Percentiles rank a stretch among this genome's conserved stretches.
Conservation (phyloP, 1,140 invertebrate species). For the Phthorimaea operculella region DNA sequence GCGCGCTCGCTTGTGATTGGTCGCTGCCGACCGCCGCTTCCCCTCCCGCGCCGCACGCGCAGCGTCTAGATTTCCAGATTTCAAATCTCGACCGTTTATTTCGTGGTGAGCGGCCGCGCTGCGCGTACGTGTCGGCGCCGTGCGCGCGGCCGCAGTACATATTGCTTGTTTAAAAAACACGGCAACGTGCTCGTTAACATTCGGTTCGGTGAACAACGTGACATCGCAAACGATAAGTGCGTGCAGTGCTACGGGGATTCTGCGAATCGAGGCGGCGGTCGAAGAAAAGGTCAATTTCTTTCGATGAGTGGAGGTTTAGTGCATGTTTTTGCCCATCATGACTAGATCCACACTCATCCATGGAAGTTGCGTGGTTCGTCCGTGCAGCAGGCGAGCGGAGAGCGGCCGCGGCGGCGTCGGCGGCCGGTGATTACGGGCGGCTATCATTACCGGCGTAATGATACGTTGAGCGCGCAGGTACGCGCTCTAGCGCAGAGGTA, state of each 20-base stretch:
- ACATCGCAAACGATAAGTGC: slow-evolving; percentile 56
- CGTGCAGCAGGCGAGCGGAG: slow-evolving; percentile 17
- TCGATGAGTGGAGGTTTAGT: slow-evolving; percentile 69
- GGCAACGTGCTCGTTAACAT: slow-evolving; percentile 54
- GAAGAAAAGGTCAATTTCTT: slow-evolving; percentile 62
- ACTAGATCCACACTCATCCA: slow-evolving; percentile 71
- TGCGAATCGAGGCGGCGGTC: slow-evolving; percentile 20
- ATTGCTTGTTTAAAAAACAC: slow-evolving; percentile 43
- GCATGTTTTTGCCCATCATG: slow-evolving; percentile 66
- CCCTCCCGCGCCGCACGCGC: slow-evolving; percentile 42
- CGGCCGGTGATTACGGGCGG: slow-evolving; percentile 37
- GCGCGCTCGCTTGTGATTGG: slow-evolving; percentile 48
- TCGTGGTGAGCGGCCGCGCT: slow-evolving; percentile 46
- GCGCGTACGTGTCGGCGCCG: slow-evolving; percentile 29
- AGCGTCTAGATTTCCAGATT: slow-evolving; percentile 62
- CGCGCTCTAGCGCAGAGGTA: slow-evolving; percentile 24
- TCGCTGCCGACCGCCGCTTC: slow-evolving; percentile 13
- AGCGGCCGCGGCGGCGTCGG: slow-evolving; percentile 9
- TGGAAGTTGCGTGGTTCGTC: slow-evolving; percentile 64
- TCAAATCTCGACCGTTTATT: slow-evolving; percentile 68
- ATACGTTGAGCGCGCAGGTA: slow-evolving; percentile 54
- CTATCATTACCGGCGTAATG: slow-evolving; percentile 55
- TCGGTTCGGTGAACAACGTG: slow-evolving; percentile 51
- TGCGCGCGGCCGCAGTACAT: slow-evolving; percentile 25
- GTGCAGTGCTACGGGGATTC: slow-evolving; percentile 43